Conservation (phyloP, 1,140 invertebrate genomes). For the Macrotrachela quadricornifera region DNA sequence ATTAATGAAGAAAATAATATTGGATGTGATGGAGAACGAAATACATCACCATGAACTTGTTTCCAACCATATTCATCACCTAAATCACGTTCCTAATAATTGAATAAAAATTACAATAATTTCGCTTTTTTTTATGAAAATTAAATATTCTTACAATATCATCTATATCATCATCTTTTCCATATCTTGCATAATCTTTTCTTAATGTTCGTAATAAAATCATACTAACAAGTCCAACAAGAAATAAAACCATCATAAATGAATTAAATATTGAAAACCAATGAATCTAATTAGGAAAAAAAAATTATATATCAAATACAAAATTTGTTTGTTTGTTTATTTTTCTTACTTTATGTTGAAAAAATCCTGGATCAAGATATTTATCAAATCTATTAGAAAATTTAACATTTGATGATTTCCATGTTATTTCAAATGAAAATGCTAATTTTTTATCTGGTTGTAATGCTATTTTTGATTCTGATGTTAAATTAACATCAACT, state of each 20-base stretch:
- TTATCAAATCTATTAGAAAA: conserved; percentile 95
- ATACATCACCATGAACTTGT: conserved; percentile 97
- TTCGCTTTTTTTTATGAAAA: too few relatives aligned
- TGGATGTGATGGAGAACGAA: conserved; percentile 67
- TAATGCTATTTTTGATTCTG: conserved; percentile 63
- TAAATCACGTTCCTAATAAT: conserved; percentile 55
- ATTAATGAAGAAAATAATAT: conserved; percentile 79
- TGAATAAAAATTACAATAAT: too few relatives aligned
- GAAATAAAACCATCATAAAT: conserved; percentile 99
- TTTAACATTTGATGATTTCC: conserved; percentile 62
- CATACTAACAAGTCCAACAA: conserved; percentile 95
- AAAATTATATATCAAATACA: not conserved
- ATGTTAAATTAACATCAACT: conserved; percentile 90
- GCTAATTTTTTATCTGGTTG: conserved; percentile 49
- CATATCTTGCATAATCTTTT: conserved; percentile 91
- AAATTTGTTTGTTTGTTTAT: not conserved
- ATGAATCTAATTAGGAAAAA: conserved; percentile 48
- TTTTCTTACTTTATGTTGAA: conserved; percentile 65
- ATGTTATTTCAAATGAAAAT: conserved; percentile 94
- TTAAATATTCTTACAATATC: conserved; percentile 40
- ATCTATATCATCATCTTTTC: conserved; percentile 75
- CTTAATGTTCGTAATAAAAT: conserved; percentile 90
- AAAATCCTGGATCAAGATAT: conserved; percentile 95
- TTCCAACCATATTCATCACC: conserved; percentile 99
- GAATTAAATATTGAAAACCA: conserved; percentile 99